Base-by-base conservation (phyloP, 2,113 vertebrate genomes). In the Calyptomena viridis region DNA sequence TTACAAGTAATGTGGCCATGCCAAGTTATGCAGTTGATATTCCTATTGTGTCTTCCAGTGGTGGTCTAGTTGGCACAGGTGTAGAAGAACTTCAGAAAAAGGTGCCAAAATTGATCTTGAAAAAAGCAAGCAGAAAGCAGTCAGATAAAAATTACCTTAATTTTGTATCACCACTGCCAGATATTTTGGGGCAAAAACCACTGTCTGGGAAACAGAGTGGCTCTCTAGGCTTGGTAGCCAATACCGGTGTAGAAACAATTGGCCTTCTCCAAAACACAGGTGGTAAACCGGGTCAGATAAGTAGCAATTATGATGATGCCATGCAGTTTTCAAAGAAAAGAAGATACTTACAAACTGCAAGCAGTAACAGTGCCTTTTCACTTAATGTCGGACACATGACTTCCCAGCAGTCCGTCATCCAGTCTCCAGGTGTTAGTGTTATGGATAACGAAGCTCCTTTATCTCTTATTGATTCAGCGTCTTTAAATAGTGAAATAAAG, bases 251-350 rank as follows among this genome's bases (percentile, higher is more conserved):
- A 83, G 99, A 99, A 93, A 94, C 97, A 92, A 98, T 99, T 94
- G 97, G 98, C 88, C 98, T 99, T 59, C 99, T 99, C 90, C 99
- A 99, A 87, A 98, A 97, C 92, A 92, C 99, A 72, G 97, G 97
- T 79, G 98, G 98, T 94, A 99, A 99, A 94, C 98, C 98, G 87
- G 98, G 98, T 87, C 98, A 98, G 22, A 97, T 98, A 92, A 98
- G 98, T 98, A 99, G 99, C 98, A 99, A 99, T 98, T 99, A 99
- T 3, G 99, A 99, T 25, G 99, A 99, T 95, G 99, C 99, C 98
- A 99, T 99, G 99, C 99, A 99, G 98, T 99, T 99, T 97, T 98
- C 99, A 93, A 99, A 99, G 98, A 99, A 99, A 96, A 98, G 99
- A 96, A 98, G 99, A 95, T 99, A 99, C 96, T 97, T 99, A 95